Evolutionary conservation across 2,113 vertebrate genomes (phyloP), one percentile per base, ranked within the genome.

Genomic region (Echinops telfairi): DNA sequence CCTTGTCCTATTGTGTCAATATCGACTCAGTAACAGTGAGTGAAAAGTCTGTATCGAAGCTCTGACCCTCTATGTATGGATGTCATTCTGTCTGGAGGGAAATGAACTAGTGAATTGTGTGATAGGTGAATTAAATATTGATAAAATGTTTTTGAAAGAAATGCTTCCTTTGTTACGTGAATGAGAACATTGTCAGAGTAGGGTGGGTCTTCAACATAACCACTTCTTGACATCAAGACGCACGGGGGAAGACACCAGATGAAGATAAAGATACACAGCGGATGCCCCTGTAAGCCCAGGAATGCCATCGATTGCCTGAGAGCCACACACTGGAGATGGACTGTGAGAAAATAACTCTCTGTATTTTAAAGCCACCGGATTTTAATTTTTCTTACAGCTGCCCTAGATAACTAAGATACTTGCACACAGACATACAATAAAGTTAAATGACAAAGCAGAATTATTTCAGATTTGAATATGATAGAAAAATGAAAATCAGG

Each of bases 401-500:
- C 47, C 9, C 47, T 53, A 53, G 47, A 53, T 53, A 53, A 6
- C 10, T 6, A 53, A 10, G 12, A 53, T 53, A 53, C 47, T 53
- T 53, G 47, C 47, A 53, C 9, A 53, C 47, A 53, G 9, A 53
- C 47, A 53, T 53, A 53, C 47, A 53, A 53, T 53, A 53, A 53
- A 53, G 10, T 53, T 53, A 53, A 53, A 53, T 53, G 47, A 53
- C 47, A 53, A 53, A 76, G 53, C 43, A 79, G 9, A 60, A 22
- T 82, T 36, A 43, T 0, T 7, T 29, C 36, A 58, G 81, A 58
- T 75, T n/a, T 83, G 38, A 88, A 78, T 79, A 71, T 4, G 76
- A 23, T 57, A 81, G 73, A 90, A 68, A 75, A 92, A 73, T 60
- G 31, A 91, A 92, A 29, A 43, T 23, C 20, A 70, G 78, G 29